These are phyloP conservation scores for Leucophenga montana DNA, from an alignment of 2,888 invertebrate species.

Conservation along the genomic window DNA sequence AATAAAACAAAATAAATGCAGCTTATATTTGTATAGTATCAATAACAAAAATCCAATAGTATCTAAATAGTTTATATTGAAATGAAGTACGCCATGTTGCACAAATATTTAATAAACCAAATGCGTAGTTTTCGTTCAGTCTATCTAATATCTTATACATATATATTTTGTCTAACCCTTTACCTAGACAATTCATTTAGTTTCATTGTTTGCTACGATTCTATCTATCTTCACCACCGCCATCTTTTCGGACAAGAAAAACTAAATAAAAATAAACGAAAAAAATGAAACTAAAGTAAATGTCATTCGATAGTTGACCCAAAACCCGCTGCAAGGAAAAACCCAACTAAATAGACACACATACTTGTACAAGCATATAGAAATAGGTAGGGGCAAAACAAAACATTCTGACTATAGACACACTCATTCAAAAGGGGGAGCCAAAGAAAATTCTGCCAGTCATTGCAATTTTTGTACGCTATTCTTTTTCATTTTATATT, in stretches of 20 bases:
- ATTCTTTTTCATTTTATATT: not conserved
- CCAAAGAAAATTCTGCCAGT: constrained; percentile 2
- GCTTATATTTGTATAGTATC: no score
- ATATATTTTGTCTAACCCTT: constrained; percentile 43
- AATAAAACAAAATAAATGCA: no score
- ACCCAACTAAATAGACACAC: not conserved
- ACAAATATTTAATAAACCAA: not conserved
- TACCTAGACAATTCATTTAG: constrained; percentile 15
- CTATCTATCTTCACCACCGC: not conserved
- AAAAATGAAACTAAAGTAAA: constrained; percentile 47
- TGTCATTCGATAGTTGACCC: constrained; percentile 62
- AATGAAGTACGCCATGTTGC: constrained; percentile 7
- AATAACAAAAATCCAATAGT: not conserved
- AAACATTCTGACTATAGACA: not conserved
- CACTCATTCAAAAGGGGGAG: not conserved
- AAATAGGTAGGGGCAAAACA: not conserved
- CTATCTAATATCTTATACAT: not conserved
- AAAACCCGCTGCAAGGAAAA: constrained; percentile 40
- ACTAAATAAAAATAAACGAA: no score
- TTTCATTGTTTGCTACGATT: constrained; percentile 15
- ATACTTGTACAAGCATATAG: not conserved
- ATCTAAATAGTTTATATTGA: not conserved
- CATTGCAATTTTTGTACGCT: not conserved
- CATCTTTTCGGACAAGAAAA: not conserved
- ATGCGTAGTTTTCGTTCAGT: no score